Percentiles rank a stretch among this genome's conserved stretches.
These are phyloP conservation scores for Flexamia atlantica DNA, from an alignment of 2,888 invertebrate species.

Conservation along the genomic window DNA sequence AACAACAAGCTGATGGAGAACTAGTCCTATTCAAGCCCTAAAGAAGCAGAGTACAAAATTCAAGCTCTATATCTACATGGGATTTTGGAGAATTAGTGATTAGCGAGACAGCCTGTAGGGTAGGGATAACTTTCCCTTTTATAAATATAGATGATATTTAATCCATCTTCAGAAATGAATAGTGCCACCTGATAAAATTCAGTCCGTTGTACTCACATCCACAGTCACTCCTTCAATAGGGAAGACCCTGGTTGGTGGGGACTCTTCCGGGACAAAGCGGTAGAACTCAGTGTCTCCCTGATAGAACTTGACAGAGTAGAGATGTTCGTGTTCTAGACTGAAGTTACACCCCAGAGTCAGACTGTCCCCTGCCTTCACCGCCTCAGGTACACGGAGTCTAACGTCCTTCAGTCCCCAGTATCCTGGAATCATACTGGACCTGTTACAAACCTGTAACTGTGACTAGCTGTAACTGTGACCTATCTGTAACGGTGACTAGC, in stretches of 20 bases:
- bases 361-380: constrained; percentile 77
- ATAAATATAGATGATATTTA: too few relatives aligned
- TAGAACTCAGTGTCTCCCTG: constrained; percentile 86
- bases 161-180: too few relatives aligned
- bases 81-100: too few relatives aligned
- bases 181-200: too few relatives aligned
- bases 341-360: constrained; percentile 79
- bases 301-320: constrained; percentile 89
- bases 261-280: constrained; percentile 84
- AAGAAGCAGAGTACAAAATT: too few relatives aligned
- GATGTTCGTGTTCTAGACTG: constrained; percentile 80
- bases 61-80: too few relatives aligned
- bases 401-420: constrained; percentile 67
- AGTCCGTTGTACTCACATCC: constrained; percentile 87
- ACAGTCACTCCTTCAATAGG: constrained; percentile 83
- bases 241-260: constrained; percentile 84
- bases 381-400: constrained; percentile 75
- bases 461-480: constrained; percentile 79
- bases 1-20: too few relatives aligned
- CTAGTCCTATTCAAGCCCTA: too few relatives aligned
- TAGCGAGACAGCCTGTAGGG: too few relatives aligned
- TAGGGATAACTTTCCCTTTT: too few relatives aligned
- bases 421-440: constrained; percentile 66
- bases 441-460: constrained; percentile 53
- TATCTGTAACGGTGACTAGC: constrained; percentile 89